Percentiles rank a stretch among this genome's conserved stretches.
Conservation (phyloP, 2,797 vertebrate genomes). For the Oreortyx pictus region DNA sequence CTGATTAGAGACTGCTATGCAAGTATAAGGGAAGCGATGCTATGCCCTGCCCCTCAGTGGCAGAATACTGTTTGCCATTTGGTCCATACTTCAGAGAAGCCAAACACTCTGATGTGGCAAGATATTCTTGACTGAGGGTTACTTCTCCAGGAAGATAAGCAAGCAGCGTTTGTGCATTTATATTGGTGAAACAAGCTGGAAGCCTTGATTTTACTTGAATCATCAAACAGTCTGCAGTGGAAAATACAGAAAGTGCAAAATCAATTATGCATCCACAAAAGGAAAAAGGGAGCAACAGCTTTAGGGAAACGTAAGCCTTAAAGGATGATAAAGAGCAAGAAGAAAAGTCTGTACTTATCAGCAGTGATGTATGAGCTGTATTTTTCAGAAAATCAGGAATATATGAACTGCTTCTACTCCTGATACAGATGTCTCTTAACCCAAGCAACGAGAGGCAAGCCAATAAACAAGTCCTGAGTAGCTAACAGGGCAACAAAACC, state of each 20-base stretch:
- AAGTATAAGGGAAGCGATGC: background rate
- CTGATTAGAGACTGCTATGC: background rate
- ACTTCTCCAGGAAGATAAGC: background rate
- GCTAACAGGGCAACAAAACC: background rate
- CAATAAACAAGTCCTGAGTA: background rate
- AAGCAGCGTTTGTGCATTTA: background rate
- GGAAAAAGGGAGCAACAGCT: background rate
- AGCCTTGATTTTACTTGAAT: background rate
- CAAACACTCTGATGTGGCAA: background rate
- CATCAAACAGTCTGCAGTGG: background rate
- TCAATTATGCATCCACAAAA: background rate
- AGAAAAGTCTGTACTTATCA: background rate
- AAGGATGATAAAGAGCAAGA: background rate
- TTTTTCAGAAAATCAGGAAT: background rate
- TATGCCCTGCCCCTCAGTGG: background rate
- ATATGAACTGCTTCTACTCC: background rate
- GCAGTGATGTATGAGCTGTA: accelerated
- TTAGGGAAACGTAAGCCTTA: background rate
- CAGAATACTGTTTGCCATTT: background rate
- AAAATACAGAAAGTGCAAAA: background rate
- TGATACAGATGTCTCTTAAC: background rate
- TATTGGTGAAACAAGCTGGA: background rate
- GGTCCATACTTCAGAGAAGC: background rate
- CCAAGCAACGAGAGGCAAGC: background rate
- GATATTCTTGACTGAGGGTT: background rate